Conservation (phyloP, 2,888 invertebrate genomes). For the Minunthozetes semirufus region DNA sequence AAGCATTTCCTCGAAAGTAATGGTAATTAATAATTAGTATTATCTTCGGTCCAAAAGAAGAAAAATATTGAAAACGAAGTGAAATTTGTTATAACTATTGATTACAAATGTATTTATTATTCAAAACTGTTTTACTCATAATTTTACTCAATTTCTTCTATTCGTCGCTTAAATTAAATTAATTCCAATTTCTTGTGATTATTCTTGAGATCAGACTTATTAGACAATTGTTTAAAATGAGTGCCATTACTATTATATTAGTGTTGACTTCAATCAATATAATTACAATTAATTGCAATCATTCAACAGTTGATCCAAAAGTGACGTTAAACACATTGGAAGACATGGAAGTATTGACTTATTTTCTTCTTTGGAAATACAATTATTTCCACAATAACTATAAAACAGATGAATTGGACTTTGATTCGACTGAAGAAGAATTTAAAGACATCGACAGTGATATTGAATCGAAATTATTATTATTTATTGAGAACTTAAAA, state of each 20-base stretch:
- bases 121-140: no score
- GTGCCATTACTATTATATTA: not conserved
- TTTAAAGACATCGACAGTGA: conserved; percentile 9
- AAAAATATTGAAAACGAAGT: no score
- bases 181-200: no score
- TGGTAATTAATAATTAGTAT: no score
- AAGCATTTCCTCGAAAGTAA: no score
- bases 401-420: not conserved
- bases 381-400: conserved; percentile 31
- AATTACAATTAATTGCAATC: not conserved
- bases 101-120: no score
- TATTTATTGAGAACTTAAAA: conserved; percentile 34
- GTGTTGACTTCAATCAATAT: not conserved
- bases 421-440: not conserved
- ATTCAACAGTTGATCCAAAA: not conserved
- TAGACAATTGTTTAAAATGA: not conserved
- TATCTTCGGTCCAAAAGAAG: no score
- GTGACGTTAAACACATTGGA: conserved; percentile 31
- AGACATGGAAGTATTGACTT: conserved; percentile 38
- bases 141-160: no score
- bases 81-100: no score
- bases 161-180: no score
- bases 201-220: no score
- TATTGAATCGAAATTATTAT: conserved; percentile 26
- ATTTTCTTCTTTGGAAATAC: conserved; percentile 36